phyloP scores from a whole-genome alignment of 2,113 vertebrate genomes.

The Sinocyclocheilus anshuiensis region DNA sequence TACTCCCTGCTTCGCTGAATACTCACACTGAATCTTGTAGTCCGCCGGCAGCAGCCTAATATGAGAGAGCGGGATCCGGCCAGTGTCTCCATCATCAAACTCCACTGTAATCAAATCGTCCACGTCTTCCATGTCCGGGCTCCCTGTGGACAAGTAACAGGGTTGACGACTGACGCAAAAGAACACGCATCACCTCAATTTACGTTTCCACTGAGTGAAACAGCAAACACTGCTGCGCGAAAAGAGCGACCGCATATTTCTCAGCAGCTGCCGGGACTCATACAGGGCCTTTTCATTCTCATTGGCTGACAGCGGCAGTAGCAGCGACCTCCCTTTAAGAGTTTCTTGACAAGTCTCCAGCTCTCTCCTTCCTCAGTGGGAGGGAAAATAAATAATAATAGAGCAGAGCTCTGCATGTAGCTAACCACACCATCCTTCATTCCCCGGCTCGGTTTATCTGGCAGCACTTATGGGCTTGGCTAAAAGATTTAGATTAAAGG shows the following conservation, averaged over 20 bases:
- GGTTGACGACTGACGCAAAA: constrained; percentile 20
- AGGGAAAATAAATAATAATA: constrained; percentile 57
- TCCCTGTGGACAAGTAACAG: constrained; percentile 73
- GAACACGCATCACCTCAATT: constrained; percentile 14
- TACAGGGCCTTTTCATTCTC: constrained; percentile 51
- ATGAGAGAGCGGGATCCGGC: constrained; percentile 93
- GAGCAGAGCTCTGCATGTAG: constrained; percentile 51
- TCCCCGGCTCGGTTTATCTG: constrained; percentile 41
- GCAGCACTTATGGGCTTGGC: constrained; percentile 49
- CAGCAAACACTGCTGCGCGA: constrained; percentile 35
- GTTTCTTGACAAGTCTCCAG: constrained; percentile 60
- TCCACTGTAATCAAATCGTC: constrained; percentile 96
- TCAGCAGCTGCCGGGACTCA: constrained; percentile 26
- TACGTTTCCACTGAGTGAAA: constrained; percentile 33
- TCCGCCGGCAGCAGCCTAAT: constrained; percentile 94
- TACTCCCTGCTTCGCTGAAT: constrained; percentile 10
- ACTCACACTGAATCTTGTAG: constrained; percentile 99
- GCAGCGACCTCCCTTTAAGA: constrained; percentile 48
- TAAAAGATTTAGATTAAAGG: constrained; percentile 57
- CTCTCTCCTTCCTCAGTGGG: constrained; percentile 50
- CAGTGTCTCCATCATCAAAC: constrained; percentile 96
- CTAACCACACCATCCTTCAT: constrained; percentile 56
- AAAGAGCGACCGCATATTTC: constrained; percentile 36
- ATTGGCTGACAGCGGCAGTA: constrained; percentile 48
- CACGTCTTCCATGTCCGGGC: constrained; percentile 86